Evolutionary conservation across 2,113 vertebrate species (phyloP), one percentile per base, ranked within the genome.

Genomic region (Channa maculata): DNA sequence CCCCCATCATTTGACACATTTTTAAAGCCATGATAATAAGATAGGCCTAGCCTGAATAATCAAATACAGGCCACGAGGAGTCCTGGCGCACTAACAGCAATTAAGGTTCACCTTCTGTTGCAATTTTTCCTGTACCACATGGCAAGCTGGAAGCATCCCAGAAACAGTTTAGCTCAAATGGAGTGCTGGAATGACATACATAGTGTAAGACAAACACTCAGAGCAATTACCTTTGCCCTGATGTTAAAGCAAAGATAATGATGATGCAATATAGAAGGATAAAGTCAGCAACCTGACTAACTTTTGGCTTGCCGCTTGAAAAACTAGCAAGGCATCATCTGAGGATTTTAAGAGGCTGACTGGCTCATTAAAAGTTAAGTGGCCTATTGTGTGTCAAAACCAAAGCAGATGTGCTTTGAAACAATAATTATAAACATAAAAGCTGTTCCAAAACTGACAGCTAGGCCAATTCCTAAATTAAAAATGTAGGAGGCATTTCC

Each of bases 41-140:
- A 63, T 41, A 45, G 62, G 77, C 34, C 73, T 62, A 61, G 61
- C 37, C 64, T 82, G 66, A 76, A 84, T 63, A 69, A 65, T 80
- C 50, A 79, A 79, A 86, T 84, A 50, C 69, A 72, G 79, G 83
- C 49, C 76, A 75, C 73, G 77, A 77, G 66, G 65, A 88, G 48
- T 64, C 34, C 67, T 88, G 80, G 73, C 80, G 83, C 45, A 65
- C 64, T 69, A 79, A 77, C 73, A 77, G 63, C 84, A 89, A 88
- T 90, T 83, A 90, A 80, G 80, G 49, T 76, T 83, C 79, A 86
- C 82, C 81, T 87, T 90, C 86, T 89, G 87, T 74, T 85, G 78
- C 37, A 6, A 65, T 71, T 80, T 41, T 75, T 36, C 2, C 55
- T 75, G 60, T 46, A 38, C 75, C 86, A 76, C 81, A 86, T 86